These are phyloP conservation scores for Sinocyclocheilus maitianheensis DNA, from an alignment of 2,113 vertebrate species.

Conservation along the genomic window DNA sequence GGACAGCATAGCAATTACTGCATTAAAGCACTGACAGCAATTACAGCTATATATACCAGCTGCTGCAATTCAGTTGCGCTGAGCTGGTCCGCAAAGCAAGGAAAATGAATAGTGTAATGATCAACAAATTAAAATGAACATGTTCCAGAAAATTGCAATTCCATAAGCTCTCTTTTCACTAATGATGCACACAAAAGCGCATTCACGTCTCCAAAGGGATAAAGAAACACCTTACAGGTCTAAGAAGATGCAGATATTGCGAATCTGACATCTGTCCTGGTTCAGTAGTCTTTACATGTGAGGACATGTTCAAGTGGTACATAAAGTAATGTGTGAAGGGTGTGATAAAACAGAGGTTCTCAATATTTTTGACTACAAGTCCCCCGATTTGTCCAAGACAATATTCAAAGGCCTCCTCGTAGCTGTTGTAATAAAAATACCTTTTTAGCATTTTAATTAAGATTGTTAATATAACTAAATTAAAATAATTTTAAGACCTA, in stretches of 20 bases:
- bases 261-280: conserved; percentile 15
- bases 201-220: background rate
- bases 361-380: background rate
- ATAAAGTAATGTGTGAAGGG: background rate
- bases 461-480: no score
- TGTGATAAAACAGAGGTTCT: background rate
- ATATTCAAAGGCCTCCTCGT: no score
- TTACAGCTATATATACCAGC: conserved; percentile 47
- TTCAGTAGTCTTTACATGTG: background rate
- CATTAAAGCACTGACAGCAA: conserved; percentile 40
- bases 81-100: conserved; percentile 39
- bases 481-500: no score
- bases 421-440: no score
- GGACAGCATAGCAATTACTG: conserved; percentile 18
- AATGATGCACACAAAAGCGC: background rate
- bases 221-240: background rate
- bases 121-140: conserved; percentile 39
- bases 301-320: background rate
- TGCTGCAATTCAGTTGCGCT: conserved; percentile 32
- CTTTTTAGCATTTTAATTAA: no score
- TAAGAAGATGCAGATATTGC: conserved; percentile 22
- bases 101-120: conserved; percentile 25
- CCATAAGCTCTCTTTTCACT: conserved; percentile 21
- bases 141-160: conserved; percentile 5
- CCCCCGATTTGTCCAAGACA: background rate